Conservation (phyloP, 2,888 invertebrate species). For the Cantharis flavilabris region DNA sequence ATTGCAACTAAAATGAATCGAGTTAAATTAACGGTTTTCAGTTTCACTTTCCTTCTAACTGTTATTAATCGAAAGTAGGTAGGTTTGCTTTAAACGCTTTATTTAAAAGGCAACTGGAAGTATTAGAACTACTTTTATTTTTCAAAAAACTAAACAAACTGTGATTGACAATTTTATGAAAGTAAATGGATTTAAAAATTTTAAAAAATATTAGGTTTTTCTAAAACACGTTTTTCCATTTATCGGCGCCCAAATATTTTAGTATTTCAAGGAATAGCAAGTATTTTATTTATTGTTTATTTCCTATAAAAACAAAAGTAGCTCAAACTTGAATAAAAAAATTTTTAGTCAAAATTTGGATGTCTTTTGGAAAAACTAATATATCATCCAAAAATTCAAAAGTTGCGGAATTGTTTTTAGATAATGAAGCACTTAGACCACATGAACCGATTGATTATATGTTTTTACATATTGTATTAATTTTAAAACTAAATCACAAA, state of each 20-base stretch:
- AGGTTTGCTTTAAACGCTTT: neutral
- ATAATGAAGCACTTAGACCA: neutral
- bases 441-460: neutral
- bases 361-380: neutral
- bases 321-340: neutral
- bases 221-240: neutral
- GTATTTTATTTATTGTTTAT: no score
- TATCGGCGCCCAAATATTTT: neutral
- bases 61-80: neutral
- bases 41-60: constrained; percentile 8
- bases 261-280: neutral
- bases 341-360: neutral
- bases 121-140: neutral
- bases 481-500: neutral
- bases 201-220: neutral
- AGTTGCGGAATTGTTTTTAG: neutral
- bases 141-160: neutral
- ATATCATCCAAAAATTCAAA: constrained; percentile 7
- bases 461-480: neutral
- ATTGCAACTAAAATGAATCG: neutral
- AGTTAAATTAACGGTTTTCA: neutral
- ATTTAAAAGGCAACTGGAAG: neutral
- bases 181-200: neutral
- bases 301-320: neutral
- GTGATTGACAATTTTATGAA: neutral